Percentiles rank a stretch among this genome's conserved stretches.
phyloP scores from a whole-genome alignment of 2,888 invertebrate species.

The Epiblema foenella region DNA sequence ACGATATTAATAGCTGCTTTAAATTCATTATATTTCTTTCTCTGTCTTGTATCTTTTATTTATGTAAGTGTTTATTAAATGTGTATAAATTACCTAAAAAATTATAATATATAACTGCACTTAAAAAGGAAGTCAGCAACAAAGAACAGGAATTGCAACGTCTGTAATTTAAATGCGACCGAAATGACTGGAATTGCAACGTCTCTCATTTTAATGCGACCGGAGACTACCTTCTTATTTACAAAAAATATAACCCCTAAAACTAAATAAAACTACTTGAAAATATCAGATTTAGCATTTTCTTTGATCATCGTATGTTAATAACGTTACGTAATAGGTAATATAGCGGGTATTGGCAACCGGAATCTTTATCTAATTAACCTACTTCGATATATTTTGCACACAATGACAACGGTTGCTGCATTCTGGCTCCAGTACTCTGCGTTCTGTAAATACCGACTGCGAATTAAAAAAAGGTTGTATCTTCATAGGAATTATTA shows the following conservation, averaged over 20 bases:
- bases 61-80: too few relatives aligned
- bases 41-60: too few relatives aligned
- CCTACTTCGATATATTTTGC: conserved; percentile 17
- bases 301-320: background rate
- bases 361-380: conserved; percentile 29
- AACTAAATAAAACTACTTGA: background rate
- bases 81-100: too few relatives aligned
- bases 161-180: conserved; percentile 13
- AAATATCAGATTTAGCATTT: background rate
- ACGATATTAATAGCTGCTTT: too few relatives aligned
- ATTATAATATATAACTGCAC: background rate
- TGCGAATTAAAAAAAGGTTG: too few relatives aligned
- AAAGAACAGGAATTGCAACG: conserved; percentile 4
- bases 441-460: too few relatives aligned
- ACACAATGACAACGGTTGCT: background rate
- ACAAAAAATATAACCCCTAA: background rate
- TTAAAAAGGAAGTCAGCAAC: conserved; percentile 5
- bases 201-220: background rate
- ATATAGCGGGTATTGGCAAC: conserved; percentile 23
- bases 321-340: conserved; percentile 21
- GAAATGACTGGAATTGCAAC: conserved; percentile 10
- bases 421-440: too few relatives aligned
- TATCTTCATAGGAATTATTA: too few relatives aligned
- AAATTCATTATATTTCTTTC: too few relatives aligned
- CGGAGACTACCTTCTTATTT: background rate